phyloP scores from a whole-genome alignment of 2,888 invertebrate genomes.

The Drosophila dives region DNA sequence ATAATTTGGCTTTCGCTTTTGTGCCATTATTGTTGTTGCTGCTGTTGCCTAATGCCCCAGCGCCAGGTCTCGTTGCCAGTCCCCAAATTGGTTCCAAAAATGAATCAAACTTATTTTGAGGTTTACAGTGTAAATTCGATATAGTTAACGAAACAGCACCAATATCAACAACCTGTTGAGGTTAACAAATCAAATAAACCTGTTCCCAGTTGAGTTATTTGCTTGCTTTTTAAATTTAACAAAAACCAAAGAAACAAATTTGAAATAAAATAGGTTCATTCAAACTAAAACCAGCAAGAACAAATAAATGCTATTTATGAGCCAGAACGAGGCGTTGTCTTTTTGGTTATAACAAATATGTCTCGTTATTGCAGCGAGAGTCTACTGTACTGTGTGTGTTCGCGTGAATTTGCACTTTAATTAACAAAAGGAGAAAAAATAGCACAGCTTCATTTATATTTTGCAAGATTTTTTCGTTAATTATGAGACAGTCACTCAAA shows the following conservation, averaged over 20 bases:
- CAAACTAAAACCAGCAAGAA: slow-evolving; percentile 1
- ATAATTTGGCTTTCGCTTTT: slow-evolving; percentile 79
- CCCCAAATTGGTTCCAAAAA: slow-evolving; percentile 66
- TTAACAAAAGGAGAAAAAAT: slow-evolving; percentile 17
- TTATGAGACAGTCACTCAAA: slow-evolving; percentile 53
- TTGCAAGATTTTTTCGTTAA: slow-evolving; percentile 77
- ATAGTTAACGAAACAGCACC: slow-evolving; percentile 11
- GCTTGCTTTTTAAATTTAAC: slow-evolving; percentile 2
- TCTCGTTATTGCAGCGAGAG: slow-evolving; percentile 3
- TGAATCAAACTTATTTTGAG: slow-evolving; percentile 69
- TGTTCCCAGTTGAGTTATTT: slow-evolving; percentile 8
- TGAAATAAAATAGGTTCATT: slow-evolving; percentile 4
- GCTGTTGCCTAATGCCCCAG: slow-evolving; percentile 69
- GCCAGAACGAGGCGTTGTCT: neutral
- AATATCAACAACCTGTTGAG: slow-evolving; percentile 7
- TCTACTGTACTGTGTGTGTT: slow-evolving; percentile 22
- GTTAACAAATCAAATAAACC: slow-evolving; percentile 9
- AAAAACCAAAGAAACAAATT: neutral
- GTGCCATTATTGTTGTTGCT: slow-evolving; percentile 58
- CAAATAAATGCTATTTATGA: neutral
- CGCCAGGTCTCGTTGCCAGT: slow-evolving; percentile 34
- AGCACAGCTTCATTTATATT: slow-evolving; percentile 50
- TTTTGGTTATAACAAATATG: neutral
- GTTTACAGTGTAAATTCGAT: slow-evolving; percentile 32
- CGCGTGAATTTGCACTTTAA: slow-evolving; percentile 30